phyloP scores from a whole-genome alignment of 2,113 vertebrate species.

The Syngnathus scovelli region DNA sequence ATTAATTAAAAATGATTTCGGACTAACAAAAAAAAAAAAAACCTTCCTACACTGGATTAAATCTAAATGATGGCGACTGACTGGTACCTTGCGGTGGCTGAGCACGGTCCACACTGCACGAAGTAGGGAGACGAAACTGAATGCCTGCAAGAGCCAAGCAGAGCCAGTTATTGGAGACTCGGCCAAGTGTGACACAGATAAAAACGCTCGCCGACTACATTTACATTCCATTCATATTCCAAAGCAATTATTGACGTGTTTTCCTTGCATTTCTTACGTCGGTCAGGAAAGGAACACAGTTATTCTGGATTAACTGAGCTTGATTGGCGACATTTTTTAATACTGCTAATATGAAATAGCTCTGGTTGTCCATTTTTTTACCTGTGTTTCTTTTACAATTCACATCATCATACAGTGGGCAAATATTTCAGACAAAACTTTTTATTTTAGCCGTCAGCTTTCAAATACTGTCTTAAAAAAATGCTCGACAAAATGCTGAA shows the following conservation, averaged over 20 bases:
- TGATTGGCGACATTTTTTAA: conserved; percentile 1
- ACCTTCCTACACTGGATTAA: not conserved
- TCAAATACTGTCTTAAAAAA: not conserved
- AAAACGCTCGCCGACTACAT: conserved; percentile 14
- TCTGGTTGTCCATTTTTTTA: conserved; percentile 19
- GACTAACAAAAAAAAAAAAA: not conserved
- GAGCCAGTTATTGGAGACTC: conserved; percentile 45
- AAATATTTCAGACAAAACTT: not conserved
- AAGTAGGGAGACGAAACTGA: conserved; percentile 77
- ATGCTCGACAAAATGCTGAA: conserved; percentile 18
- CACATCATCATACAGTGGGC: conserved; percentile 13
- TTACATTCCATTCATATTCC: conserved; percentile 4
- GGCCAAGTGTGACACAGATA: conserved; percentile 18
- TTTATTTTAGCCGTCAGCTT: no score
- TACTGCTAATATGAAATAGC: not conserved
- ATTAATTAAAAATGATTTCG: no score
- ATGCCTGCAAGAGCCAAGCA: conserved; percentile 71
- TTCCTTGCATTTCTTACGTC: not conserved
- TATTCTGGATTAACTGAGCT: conserved; percentile 8
- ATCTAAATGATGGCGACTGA: conserved; percentile 12
- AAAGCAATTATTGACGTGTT: conserved; percentile 14
- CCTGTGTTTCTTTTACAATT: conserved; percentile 52
- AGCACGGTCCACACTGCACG: conserved; percentile 72
- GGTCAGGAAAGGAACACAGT: conserved; percentile 44
- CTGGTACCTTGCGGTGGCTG: conserved; percentile 70